Conservation (phyloP, 1,140 invertebrate genomes). For the Danaus plexippus region DNA sequence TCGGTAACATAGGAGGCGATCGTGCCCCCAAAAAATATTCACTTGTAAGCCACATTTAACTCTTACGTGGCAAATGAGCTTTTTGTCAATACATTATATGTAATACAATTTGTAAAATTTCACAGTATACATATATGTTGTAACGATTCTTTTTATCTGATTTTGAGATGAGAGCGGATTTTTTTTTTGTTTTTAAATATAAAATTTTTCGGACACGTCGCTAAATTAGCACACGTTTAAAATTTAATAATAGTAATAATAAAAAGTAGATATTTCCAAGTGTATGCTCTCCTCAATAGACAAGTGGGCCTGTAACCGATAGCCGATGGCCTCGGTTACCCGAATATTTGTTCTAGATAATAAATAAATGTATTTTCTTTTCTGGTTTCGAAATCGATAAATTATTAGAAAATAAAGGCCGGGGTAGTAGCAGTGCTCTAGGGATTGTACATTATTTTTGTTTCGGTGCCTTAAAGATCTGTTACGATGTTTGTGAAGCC, state of each 20-base stretch:
- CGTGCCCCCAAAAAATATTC: constrained; percentile 29
- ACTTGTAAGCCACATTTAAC: constrained; percentile 36
- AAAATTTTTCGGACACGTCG: constrained; percentile 50
- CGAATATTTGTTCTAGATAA: constrained; percentile 61
- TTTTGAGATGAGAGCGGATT: constrained; percentile 47
- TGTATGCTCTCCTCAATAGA: constrained; percentile 47
- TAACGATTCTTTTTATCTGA: constrained; percentile 23
- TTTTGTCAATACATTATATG: constrained; percentile 42
- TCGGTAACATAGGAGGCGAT: constrained; percentile 9
- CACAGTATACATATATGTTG: constrained; percentile 21
- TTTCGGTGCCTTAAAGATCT: constrained; percentile 27
- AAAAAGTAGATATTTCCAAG: constrained; percentile 44
- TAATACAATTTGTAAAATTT: constrained; percentile 38
- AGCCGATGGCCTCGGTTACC: constrained; percentile 61
- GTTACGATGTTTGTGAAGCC: no score
- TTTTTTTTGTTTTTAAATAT: constrained; percentile 20
- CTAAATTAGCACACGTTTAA: constrained; percentile 50
- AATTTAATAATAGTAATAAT: constrained; percentile 26
- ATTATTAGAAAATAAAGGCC: constrained; percentile 57
- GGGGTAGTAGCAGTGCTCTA: constrained; percentile 55
- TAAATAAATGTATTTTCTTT: constrained; percentile 43
- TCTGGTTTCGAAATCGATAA: constrained; percentile 41
- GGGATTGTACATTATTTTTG: constrained; percentile 52
- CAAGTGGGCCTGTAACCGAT: constrained; percentile 67
- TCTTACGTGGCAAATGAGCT: constrained; percentile 41